phyloP scores from a whole-genome alignment of 2,797 vertebrate genomes.

The Margarornis squamiger region DNA sequence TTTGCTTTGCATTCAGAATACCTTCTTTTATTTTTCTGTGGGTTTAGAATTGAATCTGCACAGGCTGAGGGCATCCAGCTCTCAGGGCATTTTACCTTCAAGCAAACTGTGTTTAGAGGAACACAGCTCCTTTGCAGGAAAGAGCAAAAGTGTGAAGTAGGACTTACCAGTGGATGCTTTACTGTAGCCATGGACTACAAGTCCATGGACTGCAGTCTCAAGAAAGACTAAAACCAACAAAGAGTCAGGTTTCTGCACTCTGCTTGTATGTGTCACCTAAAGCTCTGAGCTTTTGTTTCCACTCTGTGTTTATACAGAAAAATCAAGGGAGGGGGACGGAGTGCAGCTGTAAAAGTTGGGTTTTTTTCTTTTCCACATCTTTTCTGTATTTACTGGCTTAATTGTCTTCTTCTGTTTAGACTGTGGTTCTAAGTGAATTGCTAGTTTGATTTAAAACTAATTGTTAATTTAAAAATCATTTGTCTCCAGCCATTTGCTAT shows the following conservation, averaged over 20 bases:
- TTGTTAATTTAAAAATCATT: neutral
- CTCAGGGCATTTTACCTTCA: neutral
- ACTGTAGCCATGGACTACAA: neutral
- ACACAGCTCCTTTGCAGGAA: neutral
- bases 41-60: neutral
- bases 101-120: neutral
- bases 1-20: constrained; percentile 1
- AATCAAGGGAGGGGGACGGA: neutral
- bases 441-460: neutral
- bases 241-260: neutral
- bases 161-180: neutral
- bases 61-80: neutral
- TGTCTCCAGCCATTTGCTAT: neutral
- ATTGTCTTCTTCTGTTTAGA: neutral
- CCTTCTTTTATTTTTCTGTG: neutral
- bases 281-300: neutral
- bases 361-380: neutral
- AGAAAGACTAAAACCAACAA: neutral
- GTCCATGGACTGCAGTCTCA: neutral
- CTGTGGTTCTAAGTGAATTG: neutral
- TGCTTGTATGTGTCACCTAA: neutral
- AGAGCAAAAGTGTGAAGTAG: neutral
- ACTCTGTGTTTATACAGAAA: neutral
- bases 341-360: neutral
- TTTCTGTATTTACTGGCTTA: neutral